Conservation (phyloP, 2,797 vertebrate species). For the Rhynchonycteris naso region DNA sequence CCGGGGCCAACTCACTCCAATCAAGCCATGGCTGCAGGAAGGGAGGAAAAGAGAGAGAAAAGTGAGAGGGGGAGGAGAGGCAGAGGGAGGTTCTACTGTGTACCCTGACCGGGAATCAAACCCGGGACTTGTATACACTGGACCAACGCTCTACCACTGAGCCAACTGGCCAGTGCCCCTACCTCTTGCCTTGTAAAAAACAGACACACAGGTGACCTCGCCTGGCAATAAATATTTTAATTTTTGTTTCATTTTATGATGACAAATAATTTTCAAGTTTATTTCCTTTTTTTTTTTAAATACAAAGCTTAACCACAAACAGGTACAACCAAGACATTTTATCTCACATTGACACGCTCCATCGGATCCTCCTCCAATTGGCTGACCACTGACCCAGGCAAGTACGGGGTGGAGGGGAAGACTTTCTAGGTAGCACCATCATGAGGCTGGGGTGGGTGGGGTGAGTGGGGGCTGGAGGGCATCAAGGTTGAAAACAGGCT, state of each 20-base stretch:
- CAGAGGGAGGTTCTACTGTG: no score
- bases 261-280: conserved; percentile 88
- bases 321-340: conserved; percentile 72
- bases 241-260: conserved; percentile 86
- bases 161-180: not conserved
- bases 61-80: no score
- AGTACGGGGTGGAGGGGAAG: conserved; percentile 50
- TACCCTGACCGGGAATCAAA: no score
- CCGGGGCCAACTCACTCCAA: no score
- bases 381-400: conserved; percentile 65
- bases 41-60: no score
- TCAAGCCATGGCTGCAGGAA: no score
- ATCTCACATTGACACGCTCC: conserved; percentile 62
- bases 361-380: conserved; percentile 64
- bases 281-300: conserved; percentile 84
- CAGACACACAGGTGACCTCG: conserved; percentile 48
- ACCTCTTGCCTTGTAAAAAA: not conserved
- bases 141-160: no score
- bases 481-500: not conserved
- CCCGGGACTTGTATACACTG: no score
- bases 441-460: not conserved
- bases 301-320: conserved; percentile 85
- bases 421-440: conserved; percentile 78
- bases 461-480: not conserved
- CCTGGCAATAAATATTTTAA: conserved; percentile 89